A percentile compares a stretch with the other conserved stretches of the same genome.
phyloP scores from a whole-genome alignment of 2,113 vertebrate species.

The Brienomyrus longianalis region DNA sequence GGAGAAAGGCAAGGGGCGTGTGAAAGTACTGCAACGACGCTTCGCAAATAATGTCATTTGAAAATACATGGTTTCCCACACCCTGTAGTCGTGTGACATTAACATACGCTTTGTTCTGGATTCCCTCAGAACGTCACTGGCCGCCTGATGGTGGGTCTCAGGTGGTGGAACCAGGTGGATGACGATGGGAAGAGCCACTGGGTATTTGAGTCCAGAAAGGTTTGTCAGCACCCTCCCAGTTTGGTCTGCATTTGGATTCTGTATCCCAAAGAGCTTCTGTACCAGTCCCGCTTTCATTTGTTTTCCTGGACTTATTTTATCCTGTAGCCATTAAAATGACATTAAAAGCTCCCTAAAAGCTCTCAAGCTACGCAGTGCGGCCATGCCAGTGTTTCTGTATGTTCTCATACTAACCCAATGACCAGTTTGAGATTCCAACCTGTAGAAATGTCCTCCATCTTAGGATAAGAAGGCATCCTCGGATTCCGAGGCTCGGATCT shows the following conservation, averaged over 20 bases:
- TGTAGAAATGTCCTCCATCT: constrained; percentile 29
- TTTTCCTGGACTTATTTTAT: background rate
- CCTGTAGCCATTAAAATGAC: background rate
- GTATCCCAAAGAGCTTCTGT: background rate
- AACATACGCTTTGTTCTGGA: background rate
- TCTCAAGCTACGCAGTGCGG: background rate
- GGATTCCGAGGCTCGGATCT: constrained; percentile 83
- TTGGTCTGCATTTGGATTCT: background rate
- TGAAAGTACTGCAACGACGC: background rate
- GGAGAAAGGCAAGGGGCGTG: background rate
- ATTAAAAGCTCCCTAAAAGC: background rate
- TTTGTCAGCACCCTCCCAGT: constrained; percentile 33
- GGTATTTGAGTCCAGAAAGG: constrained; percentile 91
- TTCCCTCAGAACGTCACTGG: constrained; percentile 80
- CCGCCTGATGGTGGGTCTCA: constrained; percentile 82
- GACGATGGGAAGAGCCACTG: constrained; percentile 88
- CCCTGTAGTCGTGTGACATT: background rate
- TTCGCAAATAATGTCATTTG: background rate
- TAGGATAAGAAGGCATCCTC: constrained; percentile 63
- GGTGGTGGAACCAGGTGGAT: constrained; percentile 98
- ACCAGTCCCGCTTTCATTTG: background rate
- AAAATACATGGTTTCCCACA: background rate
- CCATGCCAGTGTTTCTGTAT: background rate
- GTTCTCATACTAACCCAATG: background rate
- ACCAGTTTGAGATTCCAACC: background rate